phyloP scores from a whole-genome alignment of 2,797 vertebrate species.

The Tauraco hartlaubi region DNA sequence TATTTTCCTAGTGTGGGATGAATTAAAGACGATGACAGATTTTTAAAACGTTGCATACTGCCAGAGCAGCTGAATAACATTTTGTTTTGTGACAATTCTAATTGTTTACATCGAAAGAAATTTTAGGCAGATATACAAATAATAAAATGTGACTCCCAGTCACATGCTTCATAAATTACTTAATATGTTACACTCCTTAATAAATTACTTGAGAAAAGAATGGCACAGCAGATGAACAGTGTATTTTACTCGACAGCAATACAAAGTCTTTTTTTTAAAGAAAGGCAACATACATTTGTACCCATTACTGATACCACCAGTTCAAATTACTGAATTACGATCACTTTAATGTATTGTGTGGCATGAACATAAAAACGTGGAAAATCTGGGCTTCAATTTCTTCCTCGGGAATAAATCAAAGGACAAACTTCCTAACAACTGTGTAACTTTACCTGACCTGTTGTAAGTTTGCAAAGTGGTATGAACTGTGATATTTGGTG shows the following conservation, averaged over 20 bases:
- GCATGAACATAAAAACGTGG: neutral
- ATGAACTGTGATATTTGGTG: neutral
- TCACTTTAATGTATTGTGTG: neutral
- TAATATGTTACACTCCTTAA: neutral
- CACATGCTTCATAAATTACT: neutral
- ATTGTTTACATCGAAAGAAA: neutral
- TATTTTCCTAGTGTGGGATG: neutral
- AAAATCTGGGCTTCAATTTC: neutral
- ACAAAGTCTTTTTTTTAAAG: neutral
- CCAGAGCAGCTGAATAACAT: neutral
- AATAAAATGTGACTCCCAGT: neutral
- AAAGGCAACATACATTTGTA: neutral
- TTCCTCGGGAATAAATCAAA: neutral
- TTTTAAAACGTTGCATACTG: neutral
- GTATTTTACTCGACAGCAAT: neutral
- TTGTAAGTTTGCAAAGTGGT: neutral
- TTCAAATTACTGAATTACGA: neutral
- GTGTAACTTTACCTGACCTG: neutral
- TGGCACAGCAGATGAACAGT: neutral
- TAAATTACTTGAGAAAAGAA: neutral
- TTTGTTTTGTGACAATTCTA: neutral
- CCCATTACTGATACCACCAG: neutral
- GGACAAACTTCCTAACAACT: neutral
- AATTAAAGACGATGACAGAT: neutral
- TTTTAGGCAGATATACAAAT: neutral